Conservation (phyloP, 2,113 vertebrate species). For the Phycodurus eques region DNA sequence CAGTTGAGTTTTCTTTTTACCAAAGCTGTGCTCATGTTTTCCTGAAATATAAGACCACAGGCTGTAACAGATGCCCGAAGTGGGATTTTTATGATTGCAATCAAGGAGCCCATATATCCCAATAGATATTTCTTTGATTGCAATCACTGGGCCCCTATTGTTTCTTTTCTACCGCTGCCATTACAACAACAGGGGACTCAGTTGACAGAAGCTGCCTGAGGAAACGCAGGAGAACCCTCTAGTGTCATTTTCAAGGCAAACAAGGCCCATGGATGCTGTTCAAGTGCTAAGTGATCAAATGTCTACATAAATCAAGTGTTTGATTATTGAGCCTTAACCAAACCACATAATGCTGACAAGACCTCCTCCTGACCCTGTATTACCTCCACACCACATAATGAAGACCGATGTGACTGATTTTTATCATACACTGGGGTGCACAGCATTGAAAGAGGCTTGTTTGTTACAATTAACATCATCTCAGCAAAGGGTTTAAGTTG, state of each 20-base stretch:
- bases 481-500: no score
- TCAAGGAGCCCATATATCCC: conserved; percentile 40
- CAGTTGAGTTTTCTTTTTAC: not conserved
- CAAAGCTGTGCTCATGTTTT: not conserved
- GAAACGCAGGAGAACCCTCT: conserved; percentile 6
- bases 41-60: conserved; percentile 18
- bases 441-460: not conserved
- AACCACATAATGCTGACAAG: not conserved
- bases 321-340: not conserved
- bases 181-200: conserved; percentile 25
- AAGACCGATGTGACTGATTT: not conserved
- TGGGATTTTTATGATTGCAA: conserved; percentile 53
- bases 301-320: not conserved
- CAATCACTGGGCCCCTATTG: conserved; percentile 54
- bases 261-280: conserved; percentile 2
- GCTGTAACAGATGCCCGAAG: conserved; percentile 27
- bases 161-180: conserved; percentile 30
- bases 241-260: conserved; percentile 4
- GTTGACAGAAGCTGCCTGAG: conserved; percentile 18
- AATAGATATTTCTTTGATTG: conserved; percentile 46
- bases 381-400: not conserved
- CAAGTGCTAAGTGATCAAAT: conserved; percentile 9
- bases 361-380: not conserved
- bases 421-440: not conserved
- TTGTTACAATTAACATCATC: not conserved